Conservation (phyloP, 2,113 vertebrate species). For the Nothoprocta perdicaria region DNA sequence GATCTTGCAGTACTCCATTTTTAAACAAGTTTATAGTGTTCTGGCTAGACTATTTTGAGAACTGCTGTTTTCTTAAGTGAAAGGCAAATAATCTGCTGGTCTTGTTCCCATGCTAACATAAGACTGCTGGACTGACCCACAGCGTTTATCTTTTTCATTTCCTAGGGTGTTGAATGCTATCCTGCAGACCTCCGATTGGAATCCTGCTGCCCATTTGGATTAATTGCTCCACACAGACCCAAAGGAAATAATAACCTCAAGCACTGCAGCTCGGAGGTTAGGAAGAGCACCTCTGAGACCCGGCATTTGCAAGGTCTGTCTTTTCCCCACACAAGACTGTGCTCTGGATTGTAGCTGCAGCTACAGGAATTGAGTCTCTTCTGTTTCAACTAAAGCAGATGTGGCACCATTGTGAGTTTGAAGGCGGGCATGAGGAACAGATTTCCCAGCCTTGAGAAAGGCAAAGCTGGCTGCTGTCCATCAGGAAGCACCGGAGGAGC, state of each 20-base stretch:
- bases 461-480: neutral
- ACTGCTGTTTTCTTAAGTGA: constrained; percentile 40
- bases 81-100: constrained; percentile 39
- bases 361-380: neutral
- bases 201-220: neutral
- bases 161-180: neutral
- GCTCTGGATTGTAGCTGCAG: neutral
- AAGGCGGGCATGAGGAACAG: neutral
- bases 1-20: constrained; percentile 13
- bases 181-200: constrained; percentile 9
- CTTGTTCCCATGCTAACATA: constrained; percentile 7
- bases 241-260: neutral
- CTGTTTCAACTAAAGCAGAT: neutral
- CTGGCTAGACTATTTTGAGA: constrained; percentile 10
- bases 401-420: neutral
- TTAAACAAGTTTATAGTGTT: constrained; percentile 17
- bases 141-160: constrained; percentile 36
- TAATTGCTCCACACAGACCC: neutral
- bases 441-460: neutral
- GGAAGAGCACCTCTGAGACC: neutral
- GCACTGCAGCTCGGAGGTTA: neutral
- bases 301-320: neutral
- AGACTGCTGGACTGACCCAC: neutral
- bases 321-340: neutral
- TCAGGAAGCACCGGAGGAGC: neutral